These are phyloP conservation scores for Prionace glauca DNA, from an alignment of 2,797 vertebrate genomes.

Conservation along the genomic window DNA sequence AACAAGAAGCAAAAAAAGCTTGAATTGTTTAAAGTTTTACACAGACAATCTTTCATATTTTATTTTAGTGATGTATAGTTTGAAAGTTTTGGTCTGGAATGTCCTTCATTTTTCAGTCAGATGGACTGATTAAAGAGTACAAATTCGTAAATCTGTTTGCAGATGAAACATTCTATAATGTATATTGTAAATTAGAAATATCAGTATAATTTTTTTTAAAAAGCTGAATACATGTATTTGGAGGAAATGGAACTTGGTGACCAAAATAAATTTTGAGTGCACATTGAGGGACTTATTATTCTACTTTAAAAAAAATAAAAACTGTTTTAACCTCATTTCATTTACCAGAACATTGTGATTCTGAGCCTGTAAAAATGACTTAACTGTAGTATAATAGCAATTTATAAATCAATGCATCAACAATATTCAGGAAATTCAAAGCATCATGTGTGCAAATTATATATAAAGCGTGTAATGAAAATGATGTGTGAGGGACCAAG, in stretches of 20 bases:
- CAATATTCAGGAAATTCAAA: background rate
- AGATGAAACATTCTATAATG: background rate
- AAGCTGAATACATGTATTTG: background rate
- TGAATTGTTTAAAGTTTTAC: too few relatives aligned
- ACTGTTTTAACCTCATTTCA: background rate
- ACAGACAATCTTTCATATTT: too few relatives aligned
- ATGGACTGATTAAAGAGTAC: background rate
- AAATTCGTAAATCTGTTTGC: background rate
- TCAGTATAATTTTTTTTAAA: background rate
- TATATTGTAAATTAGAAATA: background rate
- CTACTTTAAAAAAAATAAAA: background rate
- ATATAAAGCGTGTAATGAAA: background rate
- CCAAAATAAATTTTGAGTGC: background rate
- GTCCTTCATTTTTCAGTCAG: background rate
- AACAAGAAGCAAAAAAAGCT: too few relatives aligned
- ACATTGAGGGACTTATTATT: background rate
- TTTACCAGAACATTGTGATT: background rate
- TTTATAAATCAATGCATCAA: background rate
- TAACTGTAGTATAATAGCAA: background rate
- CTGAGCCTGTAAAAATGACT: background rate
- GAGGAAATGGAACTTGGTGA: background rate
- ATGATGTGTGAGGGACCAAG: background rate
- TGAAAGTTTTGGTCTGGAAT: background rate
- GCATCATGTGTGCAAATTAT: background rate
- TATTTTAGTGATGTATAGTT: too few relatives aligned